Evolutionary conservation across 1,140 invertebrate genomes (phyloP), one percentile per base, ranked within the genome.

Genomic region (Notospermus geniculatus): DNA sequence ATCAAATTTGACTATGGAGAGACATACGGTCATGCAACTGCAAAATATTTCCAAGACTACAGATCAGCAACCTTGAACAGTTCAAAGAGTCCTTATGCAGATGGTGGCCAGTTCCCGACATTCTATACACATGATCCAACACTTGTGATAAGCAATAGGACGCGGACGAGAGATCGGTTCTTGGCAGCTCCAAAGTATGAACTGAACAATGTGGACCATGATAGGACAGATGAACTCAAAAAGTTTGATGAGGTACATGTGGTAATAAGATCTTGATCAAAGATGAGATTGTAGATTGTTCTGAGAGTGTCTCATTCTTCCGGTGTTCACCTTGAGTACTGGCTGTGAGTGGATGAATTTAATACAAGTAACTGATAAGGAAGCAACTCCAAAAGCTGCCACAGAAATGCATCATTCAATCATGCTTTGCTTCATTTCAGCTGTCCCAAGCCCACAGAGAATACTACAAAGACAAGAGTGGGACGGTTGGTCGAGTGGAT

Each of bases 41-140:
- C 68, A 54, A 82, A 82, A 62, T 80, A 82, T 67, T 82, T 82
- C 68, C 78, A 82, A 59, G 80, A 82, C 56, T 82, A 80, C 64
- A 67, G 79, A 54, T 74, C 68, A 52, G 65, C 70, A 28, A 74
- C 76, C 15, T 64, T 82, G 17, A 77, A 74, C 64, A 71, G 70
- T 23, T 81, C 80, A 32, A 71, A 72, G 62, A 71, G 71, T 59
- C 73, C 73, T 23, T 79, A 76, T 50, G 70, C 68, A 55, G 68
- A 64, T 54, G 78, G 79, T 36, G 80, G 80, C 13, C 71, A 76
- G 17, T 80, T 81, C 58, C 80, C 80, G 11, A 81, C 80, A 22
- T 74, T 75, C 58, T 80, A 80, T 53, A 73, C 77, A 5, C 76
- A 80, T 59, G 71, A 77, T 61, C 78, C 79, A 45, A 74, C 79